These are phyloP conservation scores for Astatoreochromis straeleni DNA, from an alignment of 2,113 vertebrate species.

Conservation along the genomic window DNA sequence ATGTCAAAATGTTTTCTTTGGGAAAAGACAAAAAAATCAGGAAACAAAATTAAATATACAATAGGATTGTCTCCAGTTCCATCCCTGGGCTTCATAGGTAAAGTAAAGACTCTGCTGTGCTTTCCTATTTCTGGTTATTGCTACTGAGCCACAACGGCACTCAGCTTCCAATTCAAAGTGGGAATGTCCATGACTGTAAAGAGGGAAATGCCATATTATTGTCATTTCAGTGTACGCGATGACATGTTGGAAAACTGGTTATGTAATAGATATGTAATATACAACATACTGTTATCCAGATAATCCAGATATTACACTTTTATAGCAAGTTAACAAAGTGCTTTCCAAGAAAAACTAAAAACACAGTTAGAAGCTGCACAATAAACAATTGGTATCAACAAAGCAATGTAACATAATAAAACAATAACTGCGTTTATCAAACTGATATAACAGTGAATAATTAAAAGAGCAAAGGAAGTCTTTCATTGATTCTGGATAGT, in stretches of 20 bases:
- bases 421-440: background rate
- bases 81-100: background rate
- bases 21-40: background rate
- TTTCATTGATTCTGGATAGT: background rate
- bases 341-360: background rate
- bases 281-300: background rate
- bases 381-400: background rate
- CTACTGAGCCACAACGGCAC: background rate
- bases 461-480: background rate
- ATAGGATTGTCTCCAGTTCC: background rate
- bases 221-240: background rate
- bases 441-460: background rate
- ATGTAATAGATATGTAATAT: background rate
- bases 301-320: background rate
- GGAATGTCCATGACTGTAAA: background rate
- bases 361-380: background rate
- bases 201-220: background rate
- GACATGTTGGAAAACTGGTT: background rate
- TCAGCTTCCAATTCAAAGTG: background rate
- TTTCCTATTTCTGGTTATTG: background rate
- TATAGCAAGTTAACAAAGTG: background rate
- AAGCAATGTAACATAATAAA: background rate
- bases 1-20: background rate
- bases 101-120: background rate
- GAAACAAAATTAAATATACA: background rate